These are phyloP conservation scores for Hippocampus kuda DNA, from an alignment of 2,797 vertebrate genomes.

Conservation along the genomic window DNA sequence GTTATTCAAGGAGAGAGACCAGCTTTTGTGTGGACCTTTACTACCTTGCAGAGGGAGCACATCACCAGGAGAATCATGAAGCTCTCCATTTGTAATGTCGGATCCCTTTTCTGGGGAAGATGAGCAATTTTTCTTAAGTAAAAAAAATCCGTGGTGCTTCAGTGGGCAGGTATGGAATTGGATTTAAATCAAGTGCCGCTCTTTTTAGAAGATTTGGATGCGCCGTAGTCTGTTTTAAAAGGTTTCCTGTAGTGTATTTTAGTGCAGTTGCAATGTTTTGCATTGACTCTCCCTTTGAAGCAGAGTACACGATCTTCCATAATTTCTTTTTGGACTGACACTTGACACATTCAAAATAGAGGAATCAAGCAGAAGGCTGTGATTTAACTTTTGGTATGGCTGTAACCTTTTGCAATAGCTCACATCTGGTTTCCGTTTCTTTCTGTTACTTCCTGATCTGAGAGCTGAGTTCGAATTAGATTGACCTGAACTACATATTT, in stretches of 20 bases:
- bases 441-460: background rate
- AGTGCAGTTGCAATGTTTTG: too few relatives aligned
- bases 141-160: background rate
- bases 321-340: background rate
- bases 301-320: too few relatives aligned
- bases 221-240: too few relatives aligned
- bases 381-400: too few relatives aligned
- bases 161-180: too few relatives aligned
- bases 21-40: background rate
- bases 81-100: slow-evolving; percentile 59
- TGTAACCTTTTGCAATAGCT: background rate
- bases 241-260: too few relatives aligned
- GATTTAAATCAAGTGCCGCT: too few relatives aligned
- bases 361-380: background rate
- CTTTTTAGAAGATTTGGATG: too few relatives aligned
- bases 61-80: slow-evolving; percentile 57
- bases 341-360: background rate
- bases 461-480: background rate
- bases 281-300: too few relatives aligned
- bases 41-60: slow-evolving; percentile 63
- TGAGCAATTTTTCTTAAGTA: background rate
- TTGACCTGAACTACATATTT: background rate
- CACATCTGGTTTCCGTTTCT: background rate
- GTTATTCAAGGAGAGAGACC: background rate
- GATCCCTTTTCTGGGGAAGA: slow-evolving; percentile 16